Percentiles rank a stretch among this genome's conserved stretches.
Evolutionary conservation across 2,888 invertebrate genomes (phyloP).

Genomic region (Diplolepis rosae): DNA sequence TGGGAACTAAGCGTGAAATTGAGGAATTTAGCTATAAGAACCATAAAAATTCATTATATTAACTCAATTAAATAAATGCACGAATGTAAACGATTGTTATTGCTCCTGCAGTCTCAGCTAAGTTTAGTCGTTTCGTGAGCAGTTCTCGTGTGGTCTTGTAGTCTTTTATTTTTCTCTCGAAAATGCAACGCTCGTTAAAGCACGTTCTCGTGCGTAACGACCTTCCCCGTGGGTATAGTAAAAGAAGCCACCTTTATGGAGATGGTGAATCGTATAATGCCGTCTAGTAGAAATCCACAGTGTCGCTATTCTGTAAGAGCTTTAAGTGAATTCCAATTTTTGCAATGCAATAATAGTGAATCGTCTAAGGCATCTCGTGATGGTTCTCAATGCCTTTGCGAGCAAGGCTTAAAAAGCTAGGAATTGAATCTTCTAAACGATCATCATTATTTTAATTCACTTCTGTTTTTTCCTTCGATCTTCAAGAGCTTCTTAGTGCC

Average conservation of each 20-base stretch:
- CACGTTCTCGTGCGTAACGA: slow-evolving; percentile 54
- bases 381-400: background rate
- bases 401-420: background rate
- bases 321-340: slow-evolving; percentile 21
- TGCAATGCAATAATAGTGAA: background rate
- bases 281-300: slow-evolving; percentile 17
- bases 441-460: background rate
- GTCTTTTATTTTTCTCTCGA: slow-evolving; percentile 24
- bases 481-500: background rate
- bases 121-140: background rate
- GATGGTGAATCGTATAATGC: slow-evolving; percentile 29
- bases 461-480: background rate
- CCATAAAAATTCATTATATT: background rate
- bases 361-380: background rate
- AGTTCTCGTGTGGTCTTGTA: slow-evolving; percentile 26
- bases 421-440: background rate
- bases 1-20: background rate
- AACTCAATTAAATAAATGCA: slow-evolving; percentile 38
- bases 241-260: slow-evolving; percentile 32
- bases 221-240: slow-evolving; percentile 32
- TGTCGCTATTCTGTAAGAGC: slow-evolving; percentile 18
- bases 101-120: background rate
- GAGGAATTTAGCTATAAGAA: background rate
- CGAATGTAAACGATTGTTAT: background rate
- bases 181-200: slow-evolving; percentile 36